Evolutionary conservation across 2,888 invertebrate species (phyloP).

Genomic region (Resseliella maxima): DNA sequence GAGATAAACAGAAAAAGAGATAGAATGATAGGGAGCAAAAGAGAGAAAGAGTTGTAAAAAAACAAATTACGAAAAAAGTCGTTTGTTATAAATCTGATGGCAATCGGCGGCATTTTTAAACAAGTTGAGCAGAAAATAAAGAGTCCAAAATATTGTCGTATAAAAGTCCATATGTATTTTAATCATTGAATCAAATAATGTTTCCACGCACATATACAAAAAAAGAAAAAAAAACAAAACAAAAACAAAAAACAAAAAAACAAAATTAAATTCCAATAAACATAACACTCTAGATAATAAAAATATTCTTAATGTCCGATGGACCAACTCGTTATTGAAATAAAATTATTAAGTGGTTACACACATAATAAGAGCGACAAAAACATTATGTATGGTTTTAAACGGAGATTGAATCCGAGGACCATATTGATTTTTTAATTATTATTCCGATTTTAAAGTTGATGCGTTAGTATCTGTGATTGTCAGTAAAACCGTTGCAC

Average conservation of each 20-base stretch:
- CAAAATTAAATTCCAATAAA: too few relatives aligned
- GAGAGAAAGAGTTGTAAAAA: too few relatives aligned
- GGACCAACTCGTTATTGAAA: not conserved
- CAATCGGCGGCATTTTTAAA: conserved; percentile 29
- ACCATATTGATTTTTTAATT: not conserved
- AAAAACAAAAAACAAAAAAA: too few relatives aligned
- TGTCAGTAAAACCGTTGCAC: not conserved
- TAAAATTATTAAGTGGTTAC: conserved; percentile 10
- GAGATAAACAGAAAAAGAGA: not conserved
- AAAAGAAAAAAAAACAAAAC: too few relatives aligned
- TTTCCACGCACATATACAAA: not conserved
- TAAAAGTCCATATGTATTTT: too few relatives aligned
- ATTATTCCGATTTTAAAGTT: not conserved
- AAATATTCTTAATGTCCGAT: conserved; percentile 23
- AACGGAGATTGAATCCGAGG: not conserved
- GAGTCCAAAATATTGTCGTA: not conserved
- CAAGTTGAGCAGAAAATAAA: not conserved
- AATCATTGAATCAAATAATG: not conserved
- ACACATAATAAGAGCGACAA: not conserved
- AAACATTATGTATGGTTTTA: not conserved
- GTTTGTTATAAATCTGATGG: conserved; percentile 18
- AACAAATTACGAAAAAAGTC: not conserved
- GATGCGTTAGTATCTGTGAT: not conserved
- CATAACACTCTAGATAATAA: conserved; percentile 44
- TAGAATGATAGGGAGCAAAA: not conserved